These are phyloP conservation scores for Crotalus helleri DNA, from an alignment of 2,113 vertebrate species.

Conservation along the genomic window DNA sequence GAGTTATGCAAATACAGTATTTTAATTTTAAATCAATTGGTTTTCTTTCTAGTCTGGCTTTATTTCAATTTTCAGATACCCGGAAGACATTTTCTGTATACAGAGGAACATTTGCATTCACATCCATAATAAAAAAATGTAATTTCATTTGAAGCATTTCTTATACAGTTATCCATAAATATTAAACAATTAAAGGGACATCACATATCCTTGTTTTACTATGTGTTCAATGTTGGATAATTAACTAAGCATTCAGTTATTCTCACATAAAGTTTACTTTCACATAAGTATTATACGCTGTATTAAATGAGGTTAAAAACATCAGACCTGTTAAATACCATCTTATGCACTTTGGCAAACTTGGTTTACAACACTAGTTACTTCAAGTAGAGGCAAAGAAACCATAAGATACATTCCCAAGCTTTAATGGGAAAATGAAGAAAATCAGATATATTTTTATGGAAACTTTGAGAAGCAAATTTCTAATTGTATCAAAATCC, in stretches of 20 bases:
- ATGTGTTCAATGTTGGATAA: neutral
- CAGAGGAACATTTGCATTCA: neutral
- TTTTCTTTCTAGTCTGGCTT: neutral
- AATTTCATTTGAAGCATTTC: neutral
- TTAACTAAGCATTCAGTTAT: neutral
- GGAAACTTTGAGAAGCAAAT: too few relatives aligned
- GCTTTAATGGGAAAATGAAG: neutral
- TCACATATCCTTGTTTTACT: neutral
- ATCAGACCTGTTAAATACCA: neutral
- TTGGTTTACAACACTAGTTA: neutral
- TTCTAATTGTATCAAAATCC: neutral
- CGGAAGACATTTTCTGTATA: neutral
- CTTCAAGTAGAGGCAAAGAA: neutral
- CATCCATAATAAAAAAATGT: neutral
- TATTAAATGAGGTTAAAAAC: neutral
- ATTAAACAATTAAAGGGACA: neutral
- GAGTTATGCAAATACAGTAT: neutral
- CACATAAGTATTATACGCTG: neutral
- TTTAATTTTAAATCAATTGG: neutral
- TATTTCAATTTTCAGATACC: neutral
- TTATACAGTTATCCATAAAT: neutral
- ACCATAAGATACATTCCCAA: neutral
- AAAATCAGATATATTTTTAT: neutral
- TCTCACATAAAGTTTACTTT: neutral
- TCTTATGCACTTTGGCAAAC: neutral